A percentile compares a stretch with the other conserved stretches of the same genome.
Evolutionary conservation across 2,113 vertebrate species (phyloP).

Genomic region (Stegostoma tigrinum): DNA sequence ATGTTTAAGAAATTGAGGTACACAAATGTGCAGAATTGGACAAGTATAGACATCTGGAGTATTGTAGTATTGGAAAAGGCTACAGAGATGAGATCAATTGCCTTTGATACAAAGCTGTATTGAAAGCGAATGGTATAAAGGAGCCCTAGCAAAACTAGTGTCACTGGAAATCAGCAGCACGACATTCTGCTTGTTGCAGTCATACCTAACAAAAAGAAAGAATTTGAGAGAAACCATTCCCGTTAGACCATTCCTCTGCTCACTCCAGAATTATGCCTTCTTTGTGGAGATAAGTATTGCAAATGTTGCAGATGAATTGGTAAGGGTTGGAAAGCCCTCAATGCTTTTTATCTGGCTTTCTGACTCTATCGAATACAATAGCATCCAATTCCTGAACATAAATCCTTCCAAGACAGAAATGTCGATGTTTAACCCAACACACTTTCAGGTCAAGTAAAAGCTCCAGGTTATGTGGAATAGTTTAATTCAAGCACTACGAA

Average conservation of each 20-base stretch:
- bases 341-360: not conserved
- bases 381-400: not conserved
- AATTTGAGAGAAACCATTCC: too few species aligned
- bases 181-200: too few species aligned
- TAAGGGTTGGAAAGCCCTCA: not conserved
- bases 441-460: not conserved
- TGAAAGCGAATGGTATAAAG: too few species aligned
- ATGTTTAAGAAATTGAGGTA: not conserved
- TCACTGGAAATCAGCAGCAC: too few species aligned
- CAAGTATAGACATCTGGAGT: too few species aligned
- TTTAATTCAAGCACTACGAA: not conserved
- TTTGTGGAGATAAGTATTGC: not conserved
- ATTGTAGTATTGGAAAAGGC: not conserved
- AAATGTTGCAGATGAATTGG: not conserved
- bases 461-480: not conserved
- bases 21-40: not conserved
- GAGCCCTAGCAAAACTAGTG: too few species aligned
- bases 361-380: not conserved
- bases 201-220: too few species aligned
- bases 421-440: not conserved
- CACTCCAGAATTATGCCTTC: too few species aligned
- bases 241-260: too few species aligned
- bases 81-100: not conserved
- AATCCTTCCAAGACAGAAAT: not conserved
- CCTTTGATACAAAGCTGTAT: too few species aligned